These are phyloP conservation scores for Rhinoraja longicauda DNA, from an alignment of 2,797 vertebrate species.

Conservation along the genomic window DNA sequence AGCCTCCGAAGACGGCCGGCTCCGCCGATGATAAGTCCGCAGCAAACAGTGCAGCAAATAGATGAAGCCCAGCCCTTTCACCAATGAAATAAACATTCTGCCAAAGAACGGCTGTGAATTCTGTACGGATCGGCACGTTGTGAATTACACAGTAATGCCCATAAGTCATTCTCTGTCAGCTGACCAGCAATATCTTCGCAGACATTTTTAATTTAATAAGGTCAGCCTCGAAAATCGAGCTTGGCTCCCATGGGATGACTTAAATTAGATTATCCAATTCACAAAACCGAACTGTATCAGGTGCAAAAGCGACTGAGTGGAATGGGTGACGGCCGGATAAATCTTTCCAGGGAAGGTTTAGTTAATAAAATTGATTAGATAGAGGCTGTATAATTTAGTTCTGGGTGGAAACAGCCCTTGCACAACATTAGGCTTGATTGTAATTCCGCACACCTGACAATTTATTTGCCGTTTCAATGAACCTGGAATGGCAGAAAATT, in stretches of 20 bases:
- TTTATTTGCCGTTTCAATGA: neutral
- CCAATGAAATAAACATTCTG: neutral
- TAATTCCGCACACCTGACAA: neutral
- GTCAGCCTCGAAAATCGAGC: neutral
- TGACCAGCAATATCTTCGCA: too few species aligned
- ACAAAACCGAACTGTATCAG: neutral
- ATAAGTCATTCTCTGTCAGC: neutral
- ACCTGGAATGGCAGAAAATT: neutral
- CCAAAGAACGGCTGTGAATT: neutral
- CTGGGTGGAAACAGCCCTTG: neutral
- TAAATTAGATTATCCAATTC: constrained; percentile 1
- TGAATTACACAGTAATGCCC: neutral
- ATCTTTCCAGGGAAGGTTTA: neutral
- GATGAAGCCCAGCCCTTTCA: neutral
- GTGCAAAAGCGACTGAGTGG: neutral
- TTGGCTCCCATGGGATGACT: neutral
- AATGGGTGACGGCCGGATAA: neutral
- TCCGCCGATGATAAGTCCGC: too few species aligned
- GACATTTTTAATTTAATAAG: neutral
- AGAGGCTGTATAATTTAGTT: neutral
- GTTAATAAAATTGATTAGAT: neutral
- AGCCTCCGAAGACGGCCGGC: too few species aligned
- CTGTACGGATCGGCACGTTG: neutral
- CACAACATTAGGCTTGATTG: neutral
- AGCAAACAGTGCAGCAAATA: too few species aligned